These are phyloP conservation scores for Magallana angulata DNA, from an alignment of 1,140 invertebrate species.

Conservation along the genomic window DNA sequence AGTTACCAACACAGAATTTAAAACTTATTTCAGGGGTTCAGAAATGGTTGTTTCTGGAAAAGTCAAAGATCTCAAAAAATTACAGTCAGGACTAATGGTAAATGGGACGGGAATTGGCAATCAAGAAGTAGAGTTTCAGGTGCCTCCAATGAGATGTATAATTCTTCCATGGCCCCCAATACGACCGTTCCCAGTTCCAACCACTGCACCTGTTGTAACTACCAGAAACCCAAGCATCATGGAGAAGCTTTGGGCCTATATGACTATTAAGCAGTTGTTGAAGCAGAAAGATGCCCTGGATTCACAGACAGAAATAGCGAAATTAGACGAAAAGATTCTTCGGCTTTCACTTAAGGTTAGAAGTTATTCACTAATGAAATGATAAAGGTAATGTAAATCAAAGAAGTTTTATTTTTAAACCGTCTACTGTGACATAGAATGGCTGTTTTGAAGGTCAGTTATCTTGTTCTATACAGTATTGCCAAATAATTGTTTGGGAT, in stretches of 20 bases:
- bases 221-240: constrained; percentile 66
- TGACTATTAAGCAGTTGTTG: constrained; percentile 85
- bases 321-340: constrained; percentile 59
- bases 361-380: neutral
- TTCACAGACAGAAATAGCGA: constrained; percentile 46
- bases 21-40: constrained; percentile 59
- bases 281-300: constrained; percentile 72
- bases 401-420: too few species aligned
- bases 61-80: constrained; percentile 39
- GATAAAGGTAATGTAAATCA: too few species aligned
- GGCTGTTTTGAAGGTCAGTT: too few species aligned
- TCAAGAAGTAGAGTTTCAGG: neutral
- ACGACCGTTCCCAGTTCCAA: constrained; percentile 32
- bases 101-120: constrained; percentile 1
- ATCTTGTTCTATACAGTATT: too few species aligned
- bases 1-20: constrained; percentile 63
- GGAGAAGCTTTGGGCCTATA: constrained; percentile 86
- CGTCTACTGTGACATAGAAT: too few species aligned
- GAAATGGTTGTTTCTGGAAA: constrained; percentile 67
- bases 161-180: constrained; percentile 13
- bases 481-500: too few species aligned
- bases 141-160: neutral
- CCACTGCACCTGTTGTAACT: neutral
- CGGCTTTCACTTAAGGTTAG: constrained; percentile 67
- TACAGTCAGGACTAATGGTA: neutral